Conservation (phyloP, 2,113 vertebrate genomes). For the Pomatostomus ruficeps region DNA sequence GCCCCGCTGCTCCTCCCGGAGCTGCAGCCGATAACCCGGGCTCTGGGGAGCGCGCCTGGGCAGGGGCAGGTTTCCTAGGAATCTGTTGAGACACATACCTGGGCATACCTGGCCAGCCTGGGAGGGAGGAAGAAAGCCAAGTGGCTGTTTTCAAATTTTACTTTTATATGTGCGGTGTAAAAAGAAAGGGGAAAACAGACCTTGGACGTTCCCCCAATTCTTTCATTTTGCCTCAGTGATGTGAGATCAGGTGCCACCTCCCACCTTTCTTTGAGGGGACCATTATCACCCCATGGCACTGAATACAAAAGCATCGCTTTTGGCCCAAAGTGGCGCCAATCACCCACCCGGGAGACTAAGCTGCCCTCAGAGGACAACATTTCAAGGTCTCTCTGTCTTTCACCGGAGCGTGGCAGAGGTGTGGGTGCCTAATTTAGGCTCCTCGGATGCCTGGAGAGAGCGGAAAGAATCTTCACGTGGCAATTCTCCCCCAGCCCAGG, state of each 20-base stretch:
- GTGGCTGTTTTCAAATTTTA: neutral
- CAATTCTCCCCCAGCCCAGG: neutral
- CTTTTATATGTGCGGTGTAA: neutral
- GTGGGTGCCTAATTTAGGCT: neutral
- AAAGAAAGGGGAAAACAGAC: neutral
- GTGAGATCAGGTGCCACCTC: neutral
- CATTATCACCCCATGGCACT: accelerated
- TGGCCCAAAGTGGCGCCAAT: neutral
- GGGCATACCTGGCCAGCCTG: neutral
- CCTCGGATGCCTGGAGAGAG: neutral
- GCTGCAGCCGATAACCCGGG: neutral
- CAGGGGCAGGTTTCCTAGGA: neutral
- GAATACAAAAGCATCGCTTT: neutral
- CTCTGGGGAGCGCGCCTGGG: accelerated
- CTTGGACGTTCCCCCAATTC: neutral
- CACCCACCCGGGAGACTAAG: accelerated
- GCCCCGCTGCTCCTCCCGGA: neutral
- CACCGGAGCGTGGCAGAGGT: neutral
- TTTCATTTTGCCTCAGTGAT: neutral
- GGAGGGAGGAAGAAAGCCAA: neutral
- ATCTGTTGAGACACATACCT: conserved; percentile 15
- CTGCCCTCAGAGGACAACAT: neutral
- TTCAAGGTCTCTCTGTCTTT: neutral
- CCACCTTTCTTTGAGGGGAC: neutral
- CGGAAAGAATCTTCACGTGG: conserved; percentile 36